These are phyloP conservation scores for Pterostichus madidus DNA, from an alignment of 2,888 invertebrate genomes.

Conservation along the genomic window DNA sequence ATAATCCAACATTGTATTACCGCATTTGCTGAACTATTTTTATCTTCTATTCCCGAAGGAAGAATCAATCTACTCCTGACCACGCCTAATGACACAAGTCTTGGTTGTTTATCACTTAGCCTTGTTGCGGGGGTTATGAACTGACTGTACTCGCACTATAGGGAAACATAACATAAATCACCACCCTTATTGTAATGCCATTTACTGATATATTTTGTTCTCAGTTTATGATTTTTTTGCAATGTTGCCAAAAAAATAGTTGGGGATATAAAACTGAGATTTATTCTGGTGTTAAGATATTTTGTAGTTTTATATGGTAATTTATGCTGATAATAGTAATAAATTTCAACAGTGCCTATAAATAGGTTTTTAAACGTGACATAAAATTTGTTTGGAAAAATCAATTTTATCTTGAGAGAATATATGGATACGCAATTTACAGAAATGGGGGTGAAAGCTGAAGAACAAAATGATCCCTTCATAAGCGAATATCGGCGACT, in stretches of 20 bases:
- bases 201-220: constrained; percentile 24
- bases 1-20: too few relatives aligned
- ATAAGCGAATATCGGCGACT: too few relatives aligned
- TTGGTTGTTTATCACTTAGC: constrained; percentile 47
- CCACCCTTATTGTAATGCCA: constrained; percentile 9
- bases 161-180: constrained; percentile 41
- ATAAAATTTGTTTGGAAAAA: neutral
- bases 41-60: constrained; percentile 3
- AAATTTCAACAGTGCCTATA: constrained; percentile 1
- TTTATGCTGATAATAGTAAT: constrained; percentile 12
- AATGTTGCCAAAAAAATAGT: neutral
- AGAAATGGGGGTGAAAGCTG: too few relatives aligned
- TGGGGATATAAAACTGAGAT: constrained; percentile 18
- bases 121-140: constrained; percentile 29
- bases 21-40: too few relatives aligned
- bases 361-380: neutral
- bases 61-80: constrained; percentile 39
- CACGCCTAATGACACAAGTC: constrained; percentile 30
- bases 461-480: too few relatives aligned
- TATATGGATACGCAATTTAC: too few relatives aligned
- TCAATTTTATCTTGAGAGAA: neutral
- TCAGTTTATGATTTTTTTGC: constrained; percentile 39
- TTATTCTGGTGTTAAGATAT: constrained; percentile 3
- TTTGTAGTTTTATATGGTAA: constrained; percentile 25
- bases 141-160: neutral